phyloP scores from a whole-genome alignment of 2,888 invertebrate species.

The Venusia cambrica region DNA sequence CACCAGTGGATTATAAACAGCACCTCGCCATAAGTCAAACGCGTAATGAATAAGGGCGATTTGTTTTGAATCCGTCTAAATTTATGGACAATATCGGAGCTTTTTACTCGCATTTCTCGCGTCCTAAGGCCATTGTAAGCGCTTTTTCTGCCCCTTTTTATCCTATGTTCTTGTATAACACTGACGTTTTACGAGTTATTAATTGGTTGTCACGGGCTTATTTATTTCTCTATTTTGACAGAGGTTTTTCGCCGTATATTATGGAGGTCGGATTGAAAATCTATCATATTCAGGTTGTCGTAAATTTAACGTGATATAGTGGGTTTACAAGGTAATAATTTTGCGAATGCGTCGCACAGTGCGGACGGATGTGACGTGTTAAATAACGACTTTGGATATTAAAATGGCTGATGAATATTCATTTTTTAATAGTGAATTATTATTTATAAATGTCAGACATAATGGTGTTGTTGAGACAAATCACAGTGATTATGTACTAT shows the following conservation, averaged over 20 bases:
- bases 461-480: slow-evolving; percentile 8
- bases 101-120: slow-evolving; percentile 76
- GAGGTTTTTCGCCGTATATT: slow-evolving; percentile 74
- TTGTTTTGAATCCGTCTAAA: slow-evolving; percentile 79
- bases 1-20: slow-evolving; percentile 71
- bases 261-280: slow-evolving; percentile 77
- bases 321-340: slow-evolving; percentile 76
- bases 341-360: slow-evolving; percentile 71
- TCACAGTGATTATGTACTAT: slow-evolving; percentile 1
- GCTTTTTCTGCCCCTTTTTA: slow-evolving; percentile 74
- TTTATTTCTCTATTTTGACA: slow-evolving; percentile 81
- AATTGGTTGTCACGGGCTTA: slow-evolving; percentile 79
- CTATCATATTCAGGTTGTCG: slow-evolving; percentile 80
- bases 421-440: slow-evolving; percentile 33
- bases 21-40: slow-evolving; percentile 75
- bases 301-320: slow-evolving; percentile 79
- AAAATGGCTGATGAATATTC: slow-evolving; percentile 64
- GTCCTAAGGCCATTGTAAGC: slow-evolving; percentile 71
- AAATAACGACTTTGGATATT: slow-evolving; percentile 75
- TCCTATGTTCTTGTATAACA: slow-evolving; percentile 71
- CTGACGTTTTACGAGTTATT: slow-evolving; percentile 81
- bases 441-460: slow-evolving; percentile 10
- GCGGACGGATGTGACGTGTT: slow-evolving; percentile 76
- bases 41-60: slow-evolving; percentile 81
- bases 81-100: slow-evolving; percentile 74